Percentiles rank a stretch among this genome's conserved stretches.
These are phyloP conservation scores for Notodonta dromedarius DNA, from an alignment of 2,888 invertebrate species.

Conservation along the genomic window DNA sequence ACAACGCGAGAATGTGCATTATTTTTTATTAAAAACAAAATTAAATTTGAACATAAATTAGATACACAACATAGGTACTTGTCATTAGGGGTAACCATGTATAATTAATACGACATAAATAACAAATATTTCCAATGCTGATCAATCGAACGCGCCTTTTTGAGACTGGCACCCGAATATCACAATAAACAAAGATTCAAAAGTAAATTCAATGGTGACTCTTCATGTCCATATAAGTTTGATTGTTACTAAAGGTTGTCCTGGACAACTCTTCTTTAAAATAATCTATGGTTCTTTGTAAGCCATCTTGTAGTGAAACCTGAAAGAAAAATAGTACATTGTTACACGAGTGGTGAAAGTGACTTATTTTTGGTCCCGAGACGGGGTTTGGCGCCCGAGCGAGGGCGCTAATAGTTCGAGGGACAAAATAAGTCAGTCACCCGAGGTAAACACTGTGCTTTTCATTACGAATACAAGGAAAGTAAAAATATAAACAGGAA, in stretches of 20 bases:
- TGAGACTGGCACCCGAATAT: conserved; percentile 55
- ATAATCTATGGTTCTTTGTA: conserved; percentile 96
- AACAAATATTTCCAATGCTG: conserved; percentile 4
- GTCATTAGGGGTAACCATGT: conserved; percentile 31
- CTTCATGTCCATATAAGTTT: conserved; percentile 76
- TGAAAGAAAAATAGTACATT: conserved; percentile 51
- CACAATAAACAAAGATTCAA: conserved; percentile 61
- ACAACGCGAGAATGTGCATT: conserved; percentile 47
- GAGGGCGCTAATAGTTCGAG: no score
- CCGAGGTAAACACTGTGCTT: no score
- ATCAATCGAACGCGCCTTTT: neutral
- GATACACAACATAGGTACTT: conserved; percentile 33
- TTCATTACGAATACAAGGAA: no score
- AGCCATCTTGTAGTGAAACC: conserved; percentile 92
- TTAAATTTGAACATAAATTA: conserved; percentile 49
- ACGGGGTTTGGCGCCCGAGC: no score
- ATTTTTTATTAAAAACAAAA: conserved; percentile 44
- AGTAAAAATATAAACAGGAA: no score
- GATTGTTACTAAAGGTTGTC: conserved; percentile 75
- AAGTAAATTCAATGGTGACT: conserved; percentile 51
- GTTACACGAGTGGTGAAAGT: no score
- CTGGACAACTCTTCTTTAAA: conserved; percentile 94
- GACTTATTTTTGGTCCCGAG: no score
- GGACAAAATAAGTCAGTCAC: no score
- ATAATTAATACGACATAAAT: conserved; percentile 13